Base-by-base conservation (phyloP, 2,797 vertebrate genomes). In the Florisuga fusca region DNA sequence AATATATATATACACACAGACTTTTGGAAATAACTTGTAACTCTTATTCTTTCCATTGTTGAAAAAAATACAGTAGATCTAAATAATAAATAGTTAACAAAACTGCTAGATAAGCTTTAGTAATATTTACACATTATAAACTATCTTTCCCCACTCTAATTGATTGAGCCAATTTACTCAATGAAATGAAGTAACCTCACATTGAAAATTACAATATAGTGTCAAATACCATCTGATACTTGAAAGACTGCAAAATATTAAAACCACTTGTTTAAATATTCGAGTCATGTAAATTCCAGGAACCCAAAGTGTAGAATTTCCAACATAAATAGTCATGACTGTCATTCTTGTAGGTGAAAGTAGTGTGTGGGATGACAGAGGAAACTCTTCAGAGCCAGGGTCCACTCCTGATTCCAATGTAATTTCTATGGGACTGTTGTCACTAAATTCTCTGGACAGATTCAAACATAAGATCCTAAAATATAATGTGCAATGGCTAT, bases 181-280 rank as follows among this genome's bases (percentile, higher is more conserved):
- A 71, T 48, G 43, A 83, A 93, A 84, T 79, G 63, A 84, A 36
- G 38, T 15, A 79, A 87, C 68, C 22, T 66, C 41, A 23, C 57
- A 55, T 74, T 68, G 43, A n/a, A 77, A 85, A 61, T 41, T 6
- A 0, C 54, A 80, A 23, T 17, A 61, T 46, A 46, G 61, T 67
- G 23, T 67, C 74, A 64, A 94, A 89, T 64, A 85, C 63, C 29
- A 51, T 54, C 33, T 2, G 25, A 80, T 71, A 75, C 58, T 87
- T 85, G 29, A 75, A 90, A 90, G 59, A 85, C 34, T 61, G 26
- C 43, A 89, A 95, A 94, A 93, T 80, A 85, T 87, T 85, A 72
- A 94, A 94, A 38, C 34, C 41, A 50, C 41, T 91, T 93, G 46
- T 90, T 95, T 89, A 93, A 95, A 95, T 93, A 94, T 87, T 95